Evolutionary conservation across 2,888 invertebrate genomes (phyloP).

Genomic region (Leptinotarsa juncta): DNA sequence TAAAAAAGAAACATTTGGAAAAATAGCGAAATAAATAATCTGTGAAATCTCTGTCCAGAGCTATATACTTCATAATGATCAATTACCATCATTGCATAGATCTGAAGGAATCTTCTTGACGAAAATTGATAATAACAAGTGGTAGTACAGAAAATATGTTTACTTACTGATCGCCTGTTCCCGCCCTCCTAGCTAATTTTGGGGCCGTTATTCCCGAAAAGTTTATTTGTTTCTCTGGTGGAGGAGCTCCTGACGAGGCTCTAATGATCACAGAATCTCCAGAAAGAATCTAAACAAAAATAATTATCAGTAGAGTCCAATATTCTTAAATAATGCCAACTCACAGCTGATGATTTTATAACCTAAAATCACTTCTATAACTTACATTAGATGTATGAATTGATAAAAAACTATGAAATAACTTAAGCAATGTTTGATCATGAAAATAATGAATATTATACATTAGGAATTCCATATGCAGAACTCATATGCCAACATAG

Average conservation of each 20-base stretch:
- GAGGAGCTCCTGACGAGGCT: slow-evolving; percentile 88
- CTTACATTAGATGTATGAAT: too few relatives aligned
- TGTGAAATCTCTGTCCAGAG: too few relatives aligned
- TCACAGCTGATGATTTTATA: slow-evolving; percentile 45
- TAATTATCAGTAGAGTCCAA: slow-evolving; percentile 14
- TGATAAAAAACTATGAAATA: too few relatives aligned
- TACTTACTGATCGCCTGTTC: slow-evolving; percentile 70
- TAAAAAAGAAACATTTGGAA: slow-evolving; percentile 26
- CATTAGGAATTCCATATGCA: slow-evolving; percentile 32
- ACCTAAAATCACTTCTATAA: neutral
- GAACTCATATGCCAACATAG: slow-evolving; percentile 59
- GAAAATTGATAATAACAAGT: neutral
- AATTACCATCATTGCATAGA: too few relatives aligned
- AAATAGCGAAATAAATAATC: too few relatives aligned
- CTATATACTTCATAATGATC: too few relatives aligned
- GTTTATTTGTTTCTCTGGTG: slow-evolving; percentile 90
- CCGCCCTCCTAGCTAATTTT: slow-evolving; percentile 84
- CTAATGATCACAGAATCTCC: slow-evolving; percentile 96
- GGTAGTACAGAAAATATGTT: neutral
- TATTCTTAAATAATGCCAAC: slow-evolving; percentile 52
- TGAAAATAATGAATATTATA: neutral
- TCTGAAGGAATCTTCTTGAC: too few relatives aligned
- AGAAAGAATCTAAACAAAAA: slow-evolving; percentile 82
- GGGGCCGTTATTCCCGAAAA: slow-evolving; percentile 94
- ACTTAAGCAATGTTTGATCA: neutral